A percentile compares a stretch with the other conserved stretches of the same genome.
Conservation (phyloP, 2,888 invertebrate genomes). For the Itoplectis maculator region DNA sequence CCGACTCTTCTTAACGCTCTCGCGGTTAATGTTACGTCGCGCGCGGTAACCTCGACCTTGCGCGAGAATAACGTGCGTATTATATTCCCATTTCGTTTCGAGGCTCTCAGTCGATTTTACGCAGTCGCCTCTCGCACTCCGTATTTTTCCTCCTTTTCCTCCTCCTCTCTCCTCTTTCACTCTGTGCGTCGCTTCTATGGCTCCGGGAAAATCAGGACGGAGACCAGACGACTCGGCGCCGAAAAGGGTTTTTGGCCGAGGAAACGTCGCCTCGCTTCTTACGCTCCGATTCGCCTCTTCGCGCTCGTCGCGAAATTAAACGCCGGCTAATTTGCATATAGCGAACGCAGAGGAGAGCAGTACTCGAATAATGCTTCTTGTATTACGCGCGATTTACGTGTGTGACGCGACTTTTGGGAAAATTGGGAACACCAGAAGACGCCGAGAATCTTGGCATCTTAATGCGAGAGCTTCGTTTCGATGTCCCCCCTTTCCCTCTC, state of each 20-base stretch:
- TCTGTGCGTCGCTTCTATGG: no score
- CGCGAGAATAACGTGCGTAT: conserved; percentile 44
- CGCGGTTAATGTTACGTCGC: conserved; percentile 65
- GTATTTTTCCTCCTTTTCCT: background rate
- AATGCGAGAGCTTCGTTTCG: background rate
- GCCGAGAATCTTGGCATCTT: background rate
- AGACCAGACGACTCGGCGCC: conserved; percentile 50
- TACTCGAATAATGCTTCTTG: no score
- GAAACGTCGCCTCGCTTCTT: conserved; percentile 39
- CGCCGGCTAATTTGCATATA: conserved; percentile 32
- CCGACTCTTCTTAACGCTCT: conserved; percentile 57
- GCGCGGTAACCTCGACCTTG: conserved; percentile 71
- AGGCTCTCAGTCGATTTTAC: conserved; percentile 48
- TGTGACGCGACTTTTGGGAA: conserved; percentile 3
- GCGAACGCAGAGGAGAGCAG: background rate
- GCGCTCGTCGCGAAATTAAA: conserved; percentile 16
- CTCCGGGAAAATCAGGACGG: conserved; percentile 34
- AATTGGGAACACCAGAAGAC: conserved; percentile 33
- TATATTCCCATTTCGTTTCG: conserved; percentile 46
- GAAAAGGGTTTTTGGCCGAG: conserved; percentile 44
- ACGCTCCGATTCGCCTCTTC: conserved; percentile 42
- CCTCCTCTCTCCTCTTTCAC: background rate
- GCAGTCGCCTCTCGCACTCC: conserved; percentile 17
- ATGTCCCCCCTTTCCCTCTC: background rate
- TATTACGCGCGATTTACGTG: conserved; percentile 2